Conservation (phyloP, 2,113 vertebrate species). For the Plectropomus leopardus region DNA sequence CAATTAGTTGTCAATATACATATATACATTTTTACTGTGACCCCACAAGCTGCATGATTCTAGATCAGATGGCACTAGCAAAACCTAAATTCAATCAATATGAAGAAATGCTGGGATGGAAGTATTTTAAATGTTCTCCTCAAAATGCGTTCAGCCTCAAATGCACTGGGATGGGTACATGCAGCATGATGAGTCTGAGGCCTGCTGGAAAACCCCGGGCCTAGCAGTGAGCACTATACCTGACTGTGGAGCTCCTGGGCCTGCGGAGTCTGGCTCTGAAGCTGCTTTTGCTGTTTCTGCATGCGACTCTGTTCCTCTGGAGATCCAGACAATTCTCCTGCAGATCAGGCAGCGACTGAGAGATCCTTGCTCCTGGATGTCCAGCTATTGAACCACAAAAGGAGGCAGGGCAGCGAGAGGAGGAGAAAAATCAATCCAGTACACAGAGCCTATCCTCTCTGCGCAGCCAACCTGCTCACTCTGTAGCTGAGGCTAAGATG, state of each 20-base stretch:
- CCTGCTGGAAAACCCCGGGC: slow-evolving; percentile 52
- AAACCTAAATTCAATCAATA: slow-evolving; percentile 1
- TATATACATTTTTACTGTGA: neutral
- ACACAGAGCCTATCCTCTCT: slow-evolving; percentile 76
- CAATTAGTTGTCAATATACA: neutral
- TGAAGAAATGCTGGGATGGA: slow-evolving; percentile 8
- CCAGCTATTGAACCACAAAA: slow-evolving; percentile 93
- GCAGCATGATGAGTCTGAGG: slow-evolving; percentile 46
- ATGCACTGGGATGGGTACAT: slow-evolving; percentile 28
- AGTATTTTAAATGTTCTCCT: slow-evolving; percentile 6
- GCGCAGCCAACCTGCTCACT: slow-evolving; percentile 62
- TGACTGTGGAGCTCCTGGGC: slow-evolving; percentile 80
- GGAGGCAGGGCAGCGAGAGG: slow-evolving; percentile 84
- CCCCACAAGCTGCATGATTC: neutral
- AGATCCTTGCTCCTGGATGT: slow-evolving; percentile 92
- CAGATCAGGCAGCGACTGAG: slow-evolving; percentile 89
- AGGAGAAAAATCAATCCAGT: slow-evolving; percentile 95
- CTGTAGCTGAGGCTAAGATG: slow-evolving; percentile 59
- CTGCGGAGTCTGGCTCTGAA: slow-evolving; percentile 73
- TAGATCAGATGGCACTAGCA: slow-evolving; percentile 3
- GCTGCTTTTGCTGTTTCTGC: slow-evolving; percentile 77
- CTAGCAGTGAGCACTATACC: slow-evolving; percentile 80
- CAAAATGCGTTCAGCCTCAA: slow-evolving; percentile 6
- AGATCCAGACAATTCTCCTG: slow-evolving; percentile 88
- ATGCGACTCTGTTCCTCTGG: slow-evolving; percentile 80